A percentile compares a stretch with the other conserved stretches of the same genome.
Evolutionary conservation across 2,797 vertebrate genomes (phyloP).

Genomic region (Enteromius radiatus): DNA sequence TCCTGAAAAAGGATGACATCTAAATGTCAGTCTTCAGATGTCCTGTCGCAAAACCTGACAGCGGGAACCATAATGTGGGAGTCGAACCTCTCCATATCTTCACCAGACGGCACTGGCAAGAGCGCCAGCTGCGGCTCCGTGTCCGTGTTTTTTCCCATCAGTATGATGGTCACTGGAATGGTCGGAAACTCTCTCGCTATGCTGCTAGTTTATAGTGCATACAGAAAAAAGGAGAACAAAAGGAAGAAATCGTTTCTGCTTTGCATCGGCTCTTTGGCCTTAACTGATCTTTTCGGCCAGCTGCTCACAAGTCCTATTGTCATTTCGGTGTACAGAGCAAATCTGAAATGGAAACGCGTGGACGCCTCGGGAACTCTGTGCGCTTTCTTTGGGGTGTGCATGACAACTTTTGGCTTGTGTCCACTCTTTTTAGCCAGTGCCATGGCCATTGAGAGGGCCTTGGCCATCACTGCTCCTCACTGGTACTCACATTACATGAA

Average conservation of each 20-base stretch:
- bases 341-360: constrained; percentile 79
- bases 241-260: constrained; percentile 91
- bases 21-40: constrained; percentile 52
- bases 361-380: constrained; percentile 87
- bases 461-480: constrained; percentile 91
- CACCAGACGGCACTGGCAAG: constrained; percentile 62
- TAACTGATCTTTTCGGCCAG: constrained; percentile 92
- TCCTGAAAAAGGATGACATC: constrained; percentile 53
- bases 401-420: constrained; percentile 94
- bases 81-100: constrained; percentile 70
- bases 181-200: constrained; percentile 93
- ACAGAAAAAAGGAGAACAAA: constrained; percentile 86
- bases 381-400: constrained; percentile 90
- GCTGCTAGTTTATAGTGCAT: constrained; percentile 86
- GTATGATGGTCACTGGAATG: constrained; percentile 93
- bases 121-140: constrained; percentile 78
- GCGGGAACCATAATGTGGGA: constrained; percentile 71
- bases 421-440: constrained; percentile 91
- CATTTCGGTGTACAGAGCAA: constrained; percentile 87
- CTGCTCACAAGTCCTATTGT: constrained; percentile 93
- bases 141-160: constrained; percentile 88
- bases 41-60: constrained; percentile 5
- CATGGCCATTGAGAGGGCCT: constrained; percentile 91
- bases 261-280: constrained; percentile 91
- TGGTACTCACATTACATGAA: constrained; percentile 94